Percentiles rank a stretch among this genome's conserved stretches.
Conservation (phyloP, 2,888 invertebrate genomes). For the Phlogophora meticulosa region DNA sequence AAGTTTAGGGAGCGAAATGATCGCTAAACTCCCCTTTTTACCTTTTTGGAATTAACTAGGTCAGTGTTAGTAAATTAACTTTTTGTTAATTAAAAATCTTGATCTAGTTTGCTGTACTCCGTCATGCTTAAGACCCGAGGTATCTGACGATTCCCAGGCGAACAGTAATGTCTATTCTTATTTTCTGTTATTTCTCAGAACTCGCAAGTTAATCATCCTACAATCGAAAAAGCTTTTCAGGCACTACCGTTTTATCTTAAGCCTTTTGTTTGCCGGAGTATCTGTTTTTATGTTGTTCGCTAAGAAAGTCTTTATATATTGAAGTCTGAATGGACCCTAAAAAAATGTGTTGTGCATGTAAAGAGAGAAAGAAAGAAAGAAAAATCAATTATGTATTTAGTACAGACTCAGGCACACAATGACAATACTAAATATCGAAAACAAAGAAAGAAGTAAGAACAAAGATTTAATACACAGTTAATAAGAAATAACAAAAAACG, state of each 20-base stretch:
- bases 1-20: constrained; percentile 29
- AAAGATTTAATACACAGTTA: too few species aligned
- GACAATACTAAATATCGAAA: too few species aligned
- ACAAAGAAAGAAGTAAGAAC: too few species aligned
- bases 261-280: constrained; percentile 44
- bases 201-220: constrained; percentile 28
- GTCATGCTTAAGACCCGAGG: constrained; percentile 31
- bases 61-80: constrained; percentile 30
- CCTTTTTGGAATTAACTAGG: constrained; percentile 21
- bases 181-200: constrained; percentile 39
- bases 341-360: too few species aligned
- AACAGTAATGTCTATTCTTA: constrained; percentile 45
- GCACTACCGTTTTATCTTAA: constrained; percentile 26
- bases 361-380: too few species aligned
- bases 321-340: too few species aligned
- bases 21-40: constrained; percentile 6
- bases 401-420: too few species aligned
- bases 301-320: constrained; percentile 9
- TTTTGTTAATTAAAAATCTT: constrained; percentile 36
- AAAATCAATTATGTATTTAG: too few species aligned
- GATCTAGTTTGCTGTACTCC: constrained; percentile 22
- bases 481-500: too few species aligned
- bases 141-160: constrained; percentile 51
- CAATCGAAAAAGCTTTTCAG: constrained; percentile 31
- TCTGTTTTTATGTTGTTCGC: constrained; percentile 17